Percentiles rank a stretch among this genome's conserved stretches.
Conservation (phyloP, 2,888 invertebrate species). For the Sycophila texana region DNA sequence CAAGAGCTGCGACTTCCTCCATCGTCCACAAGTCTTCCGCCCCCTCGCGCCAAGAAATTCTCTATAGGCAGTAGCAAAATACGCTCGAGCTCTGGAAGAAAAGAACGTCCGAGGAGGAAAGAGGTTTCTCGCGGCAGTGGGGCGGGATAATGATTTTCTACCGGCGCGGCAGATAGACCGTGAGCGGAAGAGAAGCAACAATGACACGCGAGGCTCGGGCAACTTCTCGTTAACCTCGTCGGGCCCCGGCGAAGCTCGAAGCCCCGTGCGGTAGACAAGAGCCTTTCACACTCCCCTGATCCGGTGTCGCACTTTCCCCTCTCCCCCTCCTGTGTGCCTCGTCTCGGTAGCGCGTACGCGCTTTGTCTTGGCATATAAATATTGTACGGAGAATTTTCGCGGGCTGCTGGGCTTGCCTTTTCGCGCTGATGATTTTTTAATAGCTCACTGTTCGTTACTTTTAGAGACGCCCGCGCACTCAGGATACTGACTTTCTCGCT, state of each 20-base stretch:
- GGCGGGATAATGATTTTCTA: slow-evolving; percentile 42
- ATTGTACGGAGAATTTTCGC: too few species aligned
- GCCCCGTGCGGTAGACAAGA: not conserved
- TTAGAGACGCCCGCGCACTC: too few species aligned
- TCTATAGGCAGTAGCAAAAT: slow-evolving; percentile 12
- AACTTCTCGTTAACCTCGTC: slow-evolving; percentile 39
- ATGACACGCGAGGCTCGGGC: slow-evolving; percentile 26
- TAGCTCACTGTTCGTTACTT: too few species aligned
- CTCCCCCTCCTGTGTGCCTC: not conserved
- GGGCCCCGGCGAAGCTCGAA: not conserved
- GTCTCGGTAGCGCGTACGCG: not conserved
- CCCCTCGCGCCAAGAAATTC: not conserved
- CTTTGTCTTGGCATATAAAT: not conserved
- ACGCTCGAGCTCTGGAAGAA: not conserved
- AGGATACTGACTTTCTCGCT: too few species aligned
- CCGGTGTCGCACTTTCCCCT: not conserved
- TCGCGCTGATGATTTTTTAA: too few species aligned
- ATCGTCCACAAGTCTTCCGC: not conserved
- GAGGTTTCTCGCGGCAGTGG: slow-evolving; percentile 1
- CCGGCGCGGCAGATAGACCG: not conserved
- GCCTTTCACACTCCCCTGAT: not conserved
- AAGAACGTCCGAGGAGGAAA: slow-evolving; percentile 1
- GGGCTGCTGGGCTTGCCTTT: too few species aligned
- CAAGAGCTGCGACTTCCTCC: not conserved
- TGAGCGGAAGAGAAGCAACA: slow-evolving; percentile 8